Base-by-base conservation (phyloP, 1,140 invertebrate genomes). In the Zaprionus gabonicus region DNA sequence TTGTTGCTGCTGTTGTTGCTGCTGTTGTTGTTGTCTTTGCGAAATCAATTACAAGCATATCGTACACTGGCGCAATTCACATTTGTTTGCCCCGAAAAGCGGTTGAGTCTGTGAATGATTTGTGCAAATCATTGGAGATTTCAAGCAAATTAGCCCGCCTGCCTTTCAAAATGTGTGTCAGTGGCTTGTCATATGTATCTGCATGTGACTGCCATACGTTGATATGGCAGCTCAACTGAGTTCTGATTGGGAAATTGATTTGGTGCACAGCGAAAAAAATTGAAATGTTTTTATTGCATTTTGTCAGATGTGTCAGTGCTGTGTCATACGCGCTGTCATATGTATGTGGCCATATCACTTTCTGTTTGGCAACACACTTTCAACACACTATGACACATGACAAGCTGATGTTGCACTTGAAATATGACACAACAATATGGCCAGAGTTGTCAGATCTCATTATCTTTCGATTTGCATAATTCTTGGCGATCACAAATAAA, bases 31-130 rank as follows among this genome's bases (percentile, higher is more conserved):
- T n/a, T 25, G 56, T 57, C 69, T 63, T 63, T 70, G 67, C 72
- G 72, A 75, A 75, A 70, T 70, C 67, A 75, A 75, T 75, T 75
- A 72, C 55, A 65, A 36, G 60, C 59, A 71, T 56, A 63, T n/a
- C 20, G 13, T 20, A 31, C 70, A 71, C 62, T 64, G 70, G 62
- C 28, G 28, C 53, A 10, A 65, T 10, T 44, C 5, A 10, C 20
- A 20, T 44, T 63, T 63, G 23, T 10, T 25, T 27, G 15, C 2
- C 23, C 15, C 10, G 28, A 36, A 58, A 58, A 58, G 23, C 20
- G 25, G 53, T 4, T 17, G 23, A 31, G 23, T 20, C 36, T n/a
- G 6, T 27, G 25, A 13, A 55, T 55, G 53, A 51, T 9, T 51
- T 51, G 46, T 51, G 46, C 46, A 51, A 51, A 51, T 51, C 17